These are phyloP conservation scores for Hucho hucho DNA, from an alignment of 2,113 vertebrate genomes.

Conservation along the genomic window DNA sequence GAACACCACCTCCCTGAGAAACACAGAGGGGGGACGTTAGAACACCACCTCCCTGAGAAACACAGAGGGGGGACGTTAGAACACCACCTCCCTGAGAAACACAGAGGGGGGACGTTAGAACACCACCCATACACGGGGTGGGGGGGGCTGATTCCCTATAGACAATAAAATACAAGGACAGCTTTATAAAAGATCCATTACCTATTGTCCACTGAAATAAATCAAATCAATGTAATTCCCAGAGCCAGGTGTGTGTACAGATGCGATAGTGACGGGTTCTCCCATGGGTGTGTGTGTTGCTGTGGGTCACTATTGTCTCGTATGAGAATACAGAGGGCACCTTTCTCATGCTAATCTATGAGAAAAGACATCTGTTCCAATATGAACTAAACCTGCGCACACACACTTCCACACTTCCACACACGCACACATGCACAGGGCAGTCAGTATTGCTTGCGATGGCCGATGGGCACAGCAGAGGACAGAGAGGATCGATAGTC, in stretches of 20 bases:
- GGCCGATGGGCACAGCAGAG: background rate
- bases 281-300: background rate
- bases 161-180: slow-evolving; percentile 4
- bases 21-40: slow-evolving; percentile 8
- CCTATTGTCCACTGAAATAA: slow-evolving; percentile 39
- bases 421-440: too few species aligned
- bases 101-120: slow-evolving; percentile 1
- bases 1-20: slow-evolving; percentile 76
- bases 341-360: slow-evolving; percentile 42
- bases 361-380: slow-evolving; percentile 33
- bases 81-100: slow-evolving; percentile 75
- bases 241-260: background rate
- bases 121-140: too few species aligned
- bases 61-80: slow-evolving; percentile 2
- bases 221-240: slow-evolving; percentile 19
- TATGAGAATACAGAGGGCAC: slow-evolving; percentile 16
- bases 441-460: background rate
- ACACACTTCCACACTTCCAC: background rate
- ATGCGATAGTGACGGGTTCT: background rate
- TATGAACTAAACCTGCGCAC: background rate
- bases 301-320: background rate
- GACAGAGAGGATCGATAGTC: background rate
- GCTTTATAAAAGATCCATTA: slow-evolving; percentile 33
- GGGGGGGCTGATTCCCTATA: too few species aligned
- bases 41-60: slow-evolving; percentile 76